phyloP scores from a whole-genome alignment of 2,888 invertebrate species.

The Tetragnatha montana region DNA sequence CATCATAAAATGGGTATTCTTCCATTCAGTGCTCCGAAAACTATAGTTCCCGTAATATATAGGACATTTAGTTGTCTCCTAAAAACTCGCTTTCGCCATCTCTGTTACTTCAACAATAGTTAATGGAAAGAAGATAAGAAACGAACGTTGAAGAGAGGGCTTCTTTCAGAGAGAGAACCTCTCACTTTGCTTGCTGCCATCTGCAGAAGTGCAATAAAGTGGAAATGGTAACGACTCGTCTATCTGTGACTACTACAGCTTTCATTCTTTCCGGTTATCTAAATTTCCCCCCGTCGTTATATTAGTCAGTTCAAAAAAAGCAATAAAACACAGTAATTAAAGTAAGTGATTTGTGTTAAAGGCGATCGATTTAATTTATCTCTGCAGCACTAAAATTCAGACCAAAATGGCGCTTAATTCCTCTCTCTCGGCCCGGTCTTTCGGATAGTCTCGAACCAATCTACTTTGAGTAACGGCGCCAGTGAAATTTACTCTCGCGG shows the following conservation, averaged over 20 bases:
- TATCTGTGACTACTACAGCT: not conserved
- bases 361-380: conserved; percentile 27
- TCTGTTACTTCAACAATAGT: no score
- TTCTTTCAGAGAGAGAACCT: no score
- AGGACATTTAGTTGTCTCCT: no score
- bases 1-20: no score
- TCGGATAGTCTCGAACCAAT: conserved; percentile 12
- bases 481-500: conserved; percentile 42
- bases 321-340: conserved; percentile 21
- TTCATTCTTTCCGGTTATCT: conserved; percentile 1
- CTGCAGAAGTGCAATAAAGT: not conserved
- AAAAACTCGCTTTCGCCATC: no score
- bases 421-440: not conserved
- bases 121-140: no score
- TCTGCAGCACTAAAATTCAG: conserved; percentile 13
- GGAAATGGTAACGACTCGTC: not conserved
- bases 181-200: not conserved
- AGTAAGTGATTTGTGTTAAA: conserved; percentile 16
- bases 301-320: conserved; percentile 15
- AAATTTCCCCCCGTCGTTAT: not conserved
- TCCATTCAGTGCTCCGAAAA: no score
- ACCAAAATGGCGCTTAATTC: not conserved
- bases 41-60: no score
- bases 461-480: conserved; percentile 36
- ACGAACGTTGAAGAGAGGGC: no score